Conservation (phyloP, 1,140 invertebrate species). For the Drosophila suzukii region DNA sequence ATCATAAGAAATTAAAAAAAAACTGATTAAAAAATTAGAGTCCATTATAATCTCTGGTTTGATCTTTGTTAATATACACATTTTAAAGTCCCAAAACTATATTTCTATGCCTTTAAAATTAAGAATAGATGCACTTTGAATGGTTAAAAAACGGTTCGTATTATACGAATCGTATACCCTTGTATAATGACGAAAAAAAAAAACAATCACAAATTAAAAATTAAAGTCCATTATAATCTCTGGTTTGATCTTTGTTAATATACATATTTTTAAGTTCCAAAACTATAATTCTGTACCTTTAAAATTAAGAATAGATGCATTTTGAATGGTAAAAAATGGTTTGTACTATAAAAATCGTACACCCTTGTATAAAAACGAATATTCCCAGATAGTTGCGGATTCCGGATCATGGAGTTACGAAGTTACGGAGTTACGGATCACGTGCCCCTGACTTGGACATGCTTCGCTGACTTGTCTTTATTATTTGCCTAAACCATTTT, state of each 20-base stretch:
- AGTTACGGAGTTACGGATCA: slow-evolving; percentile 25
- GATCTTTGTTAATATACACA: too few species aligned
- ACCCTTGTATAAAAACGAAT: neutral
- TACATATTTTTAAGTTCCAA: neutral
- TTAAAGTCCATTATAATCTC: neutral
- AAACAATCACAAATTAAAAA: too few species aligned
- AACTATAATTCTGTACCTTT: neutral
- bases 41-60: too few species aligned
- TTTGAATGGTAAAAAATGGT: neutral
- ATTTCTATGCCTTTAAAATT: neutral
- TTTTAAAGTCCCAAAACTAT: neutral
- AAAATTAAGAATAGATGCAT: slow-evolving; percentile 8
- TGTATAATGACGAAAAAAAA: too few species aligned
- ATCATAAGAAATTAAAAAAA: neutral
- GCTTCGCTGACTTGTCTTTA: slow-evolving; percentile 52
- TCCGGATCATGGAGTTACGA: slow-evolving; percentile 2
- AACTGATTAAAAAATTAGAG: neutral
- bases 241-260: too few species aligned
- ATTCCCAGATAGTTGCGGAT: slow-evolving; percentile 3
- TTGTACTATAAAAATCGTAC: neutral
- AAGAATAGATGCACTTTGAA: slow-evolving; percentile 6
- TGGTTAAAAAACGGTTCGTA: neutral
- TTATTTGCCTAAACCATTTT: slow-evolving; percentile 58
- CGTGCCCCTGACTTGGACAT: slow-evolving; percentile 52
- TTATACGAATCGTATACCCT: neutral